Evolutionary conservation across 2,888 invertebrate genomes (phyloP).

Genomic region (Rhamnusium bicolor): DNA sequence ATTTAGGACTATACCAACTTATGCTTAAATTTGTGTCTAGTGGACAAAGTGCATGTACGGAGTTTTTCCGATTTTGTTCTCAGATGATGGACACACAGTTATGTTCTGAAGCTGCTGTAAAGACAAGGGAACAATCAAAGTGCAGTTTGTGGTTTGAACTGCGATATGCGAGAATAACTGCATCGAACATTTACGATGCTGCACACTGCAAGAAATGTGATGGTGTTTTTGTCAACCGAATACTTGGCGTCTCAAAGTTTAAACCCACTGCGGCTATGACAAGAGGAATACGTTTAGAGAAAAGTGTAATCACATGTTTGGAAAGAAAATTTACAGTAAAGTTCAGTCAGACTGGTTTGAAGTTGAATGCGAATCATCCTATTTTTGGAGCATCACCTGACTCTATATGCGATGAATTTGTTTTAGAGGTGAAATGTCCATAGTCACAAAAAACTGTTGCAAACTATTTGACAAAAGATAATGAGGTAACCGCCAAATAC

Average conservation of each 20-base stretch:
- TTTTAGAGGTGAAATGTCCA: slow-evolving; percentile 46
- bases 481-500: slow-evolving; percentile 6
- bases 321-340: slow-evolving; percentile 34
- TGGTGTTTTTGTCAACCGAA: slow-evolving; percentile 37
- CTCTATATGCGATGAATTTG: slow-evolving; percentile 39
- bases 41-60: slow-evolving; percentile 1
- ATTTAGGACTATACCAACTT: not conserved
- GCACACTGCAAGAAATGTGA: slow-evolving; percentile 39
- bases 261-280: slow-evolving; percentile 37
- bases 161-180: slow-evolving; percentile 47
- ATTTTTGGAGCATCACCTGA: slow-evolving; percentile 47
- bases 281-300: slow-evolving; percentile 40
- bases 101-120: slow-evolving; percentile 28
- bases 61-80: not conserved
- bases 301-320: slow-evolving; percentile 20
- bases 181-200: slow-evolving; percentile 38
- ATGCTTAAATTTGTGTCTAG: slow-evolving; percentile 5
- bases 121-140: slow-evolving; percentile 34
- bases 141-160: slow-evolving; percentile 39
- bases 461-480: slow-evolving; percentile 38
- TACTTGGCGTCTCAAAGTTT: slow-evolving; percentile 38
- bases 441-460: slow-evolving; percentile 26
- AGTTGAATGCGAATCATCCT: slow-evolving; percentile 31
- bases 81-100: too few relatives aligned
- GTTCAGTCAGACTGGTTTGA: slow-evolving; percentile 33